Evolutionary conservation across 2,113 vertebrate species (phyloP), one percentile per base, ranked within the genome.

Genomic region (Ciconia maguari): DNA sequence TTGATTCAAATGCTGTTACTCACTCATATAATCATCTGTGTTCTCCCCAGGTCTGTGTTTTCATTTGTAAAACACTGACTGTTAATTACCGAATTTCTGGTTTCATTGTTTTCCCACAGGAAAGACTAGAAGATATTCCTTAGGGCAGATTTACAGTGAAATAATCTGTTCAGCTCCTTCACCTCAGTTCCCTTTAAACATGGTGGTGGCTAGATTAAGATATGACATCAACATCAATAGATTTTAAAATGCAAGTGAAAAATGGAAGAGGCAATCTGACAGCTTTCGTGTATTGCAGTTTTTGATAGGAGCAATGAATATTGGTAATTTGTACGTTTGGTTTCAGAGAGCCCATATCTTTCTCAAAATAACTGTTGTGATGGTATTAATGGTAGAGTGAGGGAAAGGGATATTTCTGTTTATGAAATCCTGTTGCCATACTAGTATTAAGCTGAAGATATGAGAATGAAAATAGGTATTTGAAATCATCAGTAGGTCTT

Each of bases 401-500:
- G 21, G 17, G 54, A 85, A 91, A 48, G 17, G 16, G 30, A 3
- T 55, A 10, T 16, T 83, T 87, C 48, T 65, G 44, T 7, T 86
- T 42, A 44, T 68, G 49, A 92, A 91, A 65, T 87, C 66, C 65
- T 85, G n/a, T 57, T 87, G 82, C 38, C 32, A 1, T 49, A 26
- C 26, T 41, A 36, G 26, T 21, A 58, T 58, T 89, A 34, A 76
- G 57, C 38, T 79, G 72, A 62, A 92, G 30, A 62, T 30, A 64
- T 1, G 24, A 82, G 46, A 71, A 76, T 18, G 36, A 49, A 94
- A 72, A 22, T 21, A 46, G 14, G 17, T 62, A n/a, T 64, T 92
- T 74, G 38, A 51, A 77, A 65, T 65, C 70, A 72, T 68, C 71
- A 19, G n/a, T 88, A 80, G 48, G 48, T 94, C 83, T 89, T 91